Evolutionary conservation across 2,113 vertebrate species (phyloP), one percentile per base, ranked within the genome.

Genomic region (Picathartes gymnocephalus): DNA sequence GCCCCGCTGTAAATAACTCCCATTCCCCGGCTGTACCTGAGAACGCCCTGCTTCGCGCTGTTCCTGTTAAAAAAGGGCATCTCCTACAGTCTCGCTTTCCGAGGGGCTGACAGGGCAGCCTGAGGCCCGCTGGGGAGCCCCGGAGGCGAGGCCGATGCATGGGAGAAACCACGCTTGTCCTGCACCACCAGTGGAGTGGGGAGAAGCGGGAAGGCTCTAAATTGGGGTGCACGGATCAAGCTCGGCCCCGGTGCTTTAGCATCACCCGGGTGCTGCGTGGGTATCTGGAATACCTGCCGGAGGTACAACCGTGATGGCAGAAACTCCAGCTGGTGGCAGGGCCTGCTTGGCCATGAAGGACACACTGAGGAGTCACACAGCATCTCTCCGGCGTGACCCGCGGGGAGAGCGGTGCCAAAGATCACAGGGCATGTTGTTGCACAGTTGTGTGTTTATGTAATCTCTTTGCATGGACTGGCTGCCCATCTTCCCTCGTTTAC

Each of bases 91-190:
- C 11, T 31, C 0, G 0, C 31, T 51, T 64, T 76, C 11, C 0
- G 0, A 50, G 15, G 40, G 28, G 42, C n/a, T 69, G 50, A 10
- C 1, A 11, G 44, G 4, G 7, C 50, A 69, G 64, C 58, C 21
- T 5, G 66, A 42, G 83, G 62, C 81, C 74, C 0, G 1, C 45
- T 3, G 15, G 61, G 53, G 51, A 30, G 15, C 7, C 1, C 20
- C 0, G 1, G 57, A 15, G 31, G 19, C 2, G n/a, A 68, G 33
- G 50, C 57, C 42, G 1, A 7, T 1, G 25, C 23, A 0, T 0
- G 60, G 77, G 23, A 54, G 72, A 24, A 42, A n/a, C 0, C 1
- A 0, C 39, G 39, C n/a, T 47, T 1, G 23, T 33, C 45, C 50
- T 2, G 70, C 56, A 7, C 51, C 21, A 0, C 15, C 9, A 23